Evolutionary conservation across 2,797 vertebrate species (phyloP).

Genomic region (Emydoidea blandingii): DNA sequence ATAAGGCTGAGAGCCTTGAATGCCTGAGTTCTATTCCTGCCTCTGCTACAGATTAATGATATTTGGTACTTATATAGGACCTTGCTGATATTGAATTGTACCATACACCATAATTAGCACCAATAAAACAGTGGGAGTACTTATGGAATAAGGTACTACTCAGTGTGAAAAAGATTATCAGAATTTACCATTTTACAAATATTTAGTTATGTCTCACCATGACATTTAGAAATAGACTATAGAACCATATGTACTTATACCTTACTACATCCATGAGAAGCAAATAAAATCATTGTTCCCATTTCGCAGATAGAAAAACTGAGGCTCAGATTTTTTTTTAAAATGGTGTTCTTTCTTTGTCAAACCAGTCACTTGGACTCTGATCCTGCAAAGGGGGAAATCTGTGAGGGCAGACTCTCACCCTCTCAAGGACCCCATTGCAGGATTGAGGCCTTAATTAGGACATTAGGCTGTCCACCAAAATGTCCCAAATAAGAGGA

Average conservation of each 20-base stretch:
- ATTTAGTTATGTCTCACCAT: not conserved
- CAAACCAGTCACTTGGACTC: not conserved
- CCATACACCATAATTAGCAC: not conserved
- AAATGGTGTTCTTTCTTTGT: not conserved
- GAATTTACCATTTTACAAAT: not conserved
- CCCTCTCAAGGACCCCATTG: not conserved
- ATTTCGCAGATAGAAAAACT: not conserved
- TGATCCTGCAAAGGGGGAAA: not conserved
- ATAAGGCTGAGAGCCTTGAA: too few relatives aligned
- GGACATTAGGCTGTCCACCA: not conserved
- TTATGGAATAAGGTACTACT: not conserved
- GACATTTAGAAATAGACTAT: not conserved
- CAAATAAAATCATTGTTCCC: not conserved
- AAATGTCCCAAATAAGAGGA: not conserved
- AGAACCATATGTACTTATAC: not conserved
- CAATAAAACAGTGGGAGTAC: not conserved
- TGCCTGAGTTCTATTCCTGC: not conserved
- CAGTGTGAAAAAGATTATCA: not conserved
- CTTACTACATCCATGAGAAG: not conserved
- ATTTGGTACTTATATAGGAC: not conserved
- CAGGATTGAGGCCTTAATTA: not conserved
- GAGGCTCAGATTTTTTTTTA: not conserved
- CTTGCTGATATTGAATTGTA: not conserved
- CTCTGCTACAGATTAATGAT: not conserved
- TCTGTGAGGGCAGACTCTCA: not conserved